A percentile compares a stretch with the other conserved stretches of the same genome.
Conservation (phyloP, 2,888 invertebrate species). For the Lithophane ornitopus region DNA sequence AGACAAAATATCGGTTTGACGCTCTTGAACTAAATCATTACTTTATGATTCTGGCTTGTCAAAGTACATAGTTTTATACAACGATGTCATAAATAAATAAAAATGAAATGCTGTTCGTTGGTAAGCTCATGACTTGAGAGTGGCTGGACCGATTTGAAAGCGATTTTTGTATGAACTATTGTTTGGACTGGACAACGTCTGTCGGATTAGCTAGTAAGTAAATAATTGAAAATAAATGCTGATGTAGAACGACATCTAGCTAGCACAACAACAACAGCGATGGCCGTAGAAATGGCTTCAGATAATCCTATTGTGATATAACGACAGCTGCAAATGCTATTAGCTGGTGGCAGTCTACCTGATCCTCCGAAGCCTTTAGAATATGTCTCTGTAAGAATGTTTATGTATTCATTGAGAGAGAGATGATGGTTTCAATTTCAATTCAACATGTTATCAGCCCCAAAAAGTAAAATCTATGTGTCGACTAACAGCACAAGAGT, state of each 20-base stretch:
- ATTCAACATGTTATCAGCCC: not conserved
- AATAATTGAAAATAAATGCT: not conserved
- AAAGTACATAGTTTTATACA: not conserved
- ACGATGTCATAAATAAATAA: not conserved
- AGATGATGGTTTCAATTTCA: not conserved
- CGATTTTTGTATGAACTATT: not conserved
- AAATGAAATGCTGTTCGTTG: not conserved
- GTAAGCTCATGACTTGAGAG: not conserved
- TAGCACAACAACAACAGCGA: not conserved
- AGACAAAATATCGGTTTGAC: constrained; percentile 10
- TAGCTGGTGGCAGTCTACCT: constrained; percentile 12
- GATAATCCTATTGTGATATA: constrained; percentile 37
- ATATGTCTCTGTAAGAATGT: not conserved
- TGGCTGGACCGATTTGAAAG: not conserved
- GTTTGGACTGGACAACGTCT: not conserved
- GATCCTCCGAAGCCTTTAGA: constrained; percentile 8
- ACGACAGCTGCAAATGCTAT: constrained; percentile 22
- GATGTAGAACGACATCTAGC: not conserved
- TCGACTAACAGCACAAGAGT: not conserved
- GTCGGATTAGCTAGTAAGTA: not conserved
- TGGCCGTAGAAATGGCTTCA: constrained; percentile 37
- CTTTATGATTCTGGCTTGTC: not conserved
- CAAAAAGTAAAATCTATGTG: not conserved
- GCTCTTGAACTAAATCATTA: constrained; percentile 20
- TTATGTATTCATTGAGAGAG: not conserved